Percentiles rank a stretch among this genome's conserved stretches.
phyloP scores from a whole-genome alignment of 2,113 vertebrate species.

The Gobio gobio region DNA sequence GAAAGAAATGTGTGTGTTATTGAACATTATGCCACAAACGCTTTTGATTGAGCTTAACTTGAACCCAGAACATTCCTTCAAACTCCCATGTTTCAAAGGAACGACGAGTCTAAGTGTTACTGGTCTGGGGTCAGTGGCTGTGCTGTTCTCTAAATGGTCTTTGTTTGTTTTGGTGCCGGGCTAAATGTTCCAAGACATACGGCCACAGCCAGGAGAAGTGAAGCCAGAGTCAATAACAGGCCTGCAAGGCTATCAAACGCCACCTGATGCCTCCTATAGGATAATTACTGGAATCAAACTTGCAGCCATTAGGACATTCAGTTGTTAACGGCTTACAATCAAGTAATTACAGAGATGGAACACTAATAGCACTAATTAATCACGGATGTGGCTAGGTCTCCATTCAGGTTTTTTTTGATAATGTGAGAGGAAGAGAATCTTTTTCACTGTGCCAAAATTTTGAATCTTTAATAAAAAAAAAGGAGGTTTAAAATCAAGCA shows the following conservation, averaged over 20 bases:
- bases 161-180: background rate
- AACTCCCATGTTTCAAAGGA: background rate
- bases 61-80: background rate
- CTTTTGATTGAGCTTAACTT: too few relatives aligned
- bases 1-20: too few relatives aligned
- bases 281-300: constrained; percentile 54
- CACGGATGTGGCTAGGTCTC: constrained; percentile 46
- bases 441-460: constrained; percentile 32
- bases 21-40: too few relatives aligned
- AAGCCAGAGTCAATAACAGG: constrained; percentile 57
- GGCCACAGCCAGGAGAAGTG: background rate
- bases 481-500: background rate
- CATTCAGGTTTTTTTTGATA: background rate
- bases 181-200: constrained; percentile 17
- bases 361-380: constrained; percentile 59
- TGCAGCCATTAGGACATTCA: constrained; percentile 51
- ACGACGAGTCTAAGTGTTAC: background rate
- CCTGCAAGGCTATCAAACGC: background rate
- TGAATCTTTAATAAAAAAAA: constrained; percentile 44
- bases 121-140: background rate
- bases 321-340: constrained; percentile 57
- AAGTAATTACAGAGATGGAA: constrained; percentile 60
- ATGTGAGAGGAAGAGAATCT: constrained; percentile 35
- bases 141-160: constrained; percentile 4
- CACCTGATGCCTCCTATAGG: constrained; percentile 38